A percentile compares a stretch with the other conserved stretches of the same genome.
phyloP scores from a whole-genome alignment of 2,888 invertebrate genomes.

The Acanthopleura granulata region DNA sequence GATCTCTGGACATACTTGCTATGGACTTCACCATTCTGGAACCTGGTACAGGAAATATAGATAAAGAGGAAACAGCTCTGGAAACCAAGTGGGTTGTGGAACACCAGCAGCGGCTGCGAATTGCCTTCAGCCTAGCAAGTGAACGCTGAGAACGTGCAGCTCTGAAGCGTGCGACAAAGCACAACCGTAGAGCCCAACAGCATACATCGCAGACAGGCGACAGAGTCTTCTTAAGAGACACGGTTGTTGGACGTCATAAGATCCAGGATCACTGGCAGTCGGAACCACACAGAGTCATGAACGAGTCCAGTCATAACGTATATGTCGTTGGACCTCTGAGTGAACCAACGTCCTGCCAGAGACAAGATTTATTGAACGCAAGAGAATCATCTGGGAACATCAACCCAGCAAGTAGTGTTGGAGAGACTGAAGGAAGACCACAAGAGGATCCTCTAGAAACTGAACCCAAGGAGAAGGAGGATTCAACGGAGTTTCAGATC shows the following conservation, averaged over 20 bases:
- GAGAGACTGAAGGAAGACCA: not conserved
- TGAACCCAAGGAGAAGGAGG: not conserved
- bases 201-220: not conserved
- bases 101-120: not conserved
- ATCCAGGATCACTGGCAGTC: not conserved
- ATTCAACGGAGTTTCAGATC: not conserved
- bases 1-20: not conserved
- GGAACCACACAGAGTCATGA: not conserved
- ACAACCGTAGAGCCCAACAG: not conserved
- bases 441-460: not conserved
- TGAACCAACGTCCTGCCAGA: not conserved
- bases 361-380: not conserved
- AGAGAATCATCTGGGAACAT: not conserved
- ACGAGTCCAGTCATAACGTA: not conserved
- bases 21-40: not conserved
- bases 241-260: not conserved
- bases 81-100: not conserved
- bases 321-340: constrained; percentile 8
- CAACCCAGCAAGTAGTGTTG: not conserved
- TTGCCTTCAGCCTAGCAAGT: not conserved
- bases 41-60: not conserved
- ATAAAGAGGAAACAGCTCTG: not conserved
- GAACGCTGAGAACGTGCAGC: not conserved
- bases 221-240: not conserved
- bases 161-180: not conserved